A percentile compares a stretch with the other conserved stretches of the same genome.
phyloP scores from a whole-genome alignment of 2,797 vertebrate species.

The Chrysocyon brachyurus region DNA sequence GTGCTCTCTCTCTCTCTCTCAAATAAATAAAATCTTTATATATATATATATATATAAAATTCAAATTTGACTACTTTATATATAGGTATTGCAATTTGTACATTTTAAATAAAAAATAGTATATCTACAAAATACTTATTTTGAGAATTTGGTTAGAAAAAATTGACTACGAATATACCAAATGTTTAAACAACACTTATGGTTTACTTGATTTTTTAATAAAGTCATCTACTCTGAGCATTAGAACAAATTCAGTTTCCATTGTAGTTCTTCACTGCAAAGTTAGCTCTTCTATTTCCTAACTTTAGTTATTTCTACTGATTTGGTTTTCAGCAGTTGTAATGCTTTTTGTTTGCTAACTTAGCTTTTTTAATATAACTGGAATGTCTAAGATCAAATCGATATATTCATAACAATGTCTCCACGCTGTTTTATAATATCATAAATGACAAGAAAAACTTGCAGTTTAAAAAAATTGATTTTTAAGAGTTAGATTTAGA shows the following conservation, averaged over 20 bases:
- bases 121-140: background rate
- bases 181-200: background rate
- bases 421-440: slow-evolving; percentile 71
- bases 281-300: slow-evolving; percentile 55
- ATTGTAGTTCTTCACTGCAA: background rate
- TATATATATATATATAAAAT: background rate
- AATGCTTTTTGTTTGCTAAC: slow-evolving; percentile 54
- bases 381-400: slow-evolving; percentile 77
- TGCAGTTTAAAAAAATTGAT: slow-evolving; percentile 72
- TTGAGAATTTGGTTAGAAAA: slow-evolving; percentile 34
- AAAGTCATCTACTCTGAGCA: background rate
- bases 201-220: slow-evolving; percentile 28
- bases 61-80: background rate
- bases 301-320: slow-evolving; percentile 51
- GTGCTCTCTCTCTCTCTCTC: no score
- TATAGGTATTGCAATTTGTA: background rate
- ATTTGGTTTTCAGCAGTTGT: slow-evolving; percentile 44
- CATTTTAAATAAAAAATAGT: background rate
- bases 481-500: slow-evolving; percentile 66
- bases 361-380: slow-evolving; percentile 81
- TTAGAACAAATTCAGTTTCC: background rate
- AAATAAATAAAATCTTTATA: no score
- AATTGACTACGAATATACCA: background rate
- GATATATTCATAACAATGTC: slow-evolving; percentile 77
- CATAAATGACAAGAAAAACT: slow-evolving; percentile 84